phyloP scores from a whole-genome alignment of 2,113 vertebrate species.

The Noctilio leporinus region DNA sequence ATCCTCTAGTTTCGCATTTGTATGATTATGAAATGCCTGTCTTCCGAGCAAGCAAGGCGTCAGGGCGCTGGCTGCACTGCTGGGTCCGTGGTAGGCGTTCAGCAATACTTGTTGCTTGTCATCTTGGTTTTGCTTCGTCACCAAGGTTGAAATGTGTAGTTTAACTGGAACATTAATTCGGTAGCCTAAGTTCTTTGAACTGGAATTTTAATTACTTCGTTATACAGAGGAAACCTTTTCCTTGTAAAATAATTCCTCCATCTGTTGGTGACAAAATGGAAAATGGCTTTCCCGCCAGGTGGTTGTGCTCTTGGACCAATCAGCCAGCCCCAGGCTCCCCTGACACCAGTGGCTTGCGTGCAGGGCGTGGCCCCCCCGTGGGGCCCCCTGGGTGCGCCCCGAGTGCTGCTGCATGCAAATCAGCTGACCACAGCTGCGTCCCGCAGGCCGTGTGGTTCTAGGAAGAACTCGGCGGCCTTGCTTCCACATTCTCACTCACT shows the following conservation, averaged over 20 bases:
- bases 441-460: constrained; percentile 60
- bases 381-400: background rate
- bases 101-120: background rate
- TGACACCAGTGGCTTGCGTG: background rate
- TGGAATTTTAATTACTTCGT: background rate
- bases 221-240: background rate
- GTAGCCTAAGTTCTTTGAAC: background rate
- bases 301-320: background rate
- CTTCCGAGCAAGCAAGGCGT: background rate
- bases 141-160: background rate
- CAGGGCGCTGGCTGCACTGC: background rate
- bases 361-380: background rate
- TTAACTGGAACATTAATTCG: constrained; percentile 8
- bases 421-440: background rate
- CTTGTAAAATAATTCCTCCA: background rate
- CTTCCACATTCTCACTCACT: background rate
- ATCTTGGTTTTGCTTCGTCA: background rate
- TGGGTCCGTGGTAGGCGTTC: background rate
- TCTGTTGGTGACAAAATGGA: background rate
- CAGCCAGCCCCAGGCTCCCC: background rate
- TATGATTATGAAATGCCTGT: background rate
- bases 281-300: background rate
- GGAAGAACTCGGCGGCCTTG: background rate
- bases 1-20: background rate
- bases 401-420: constrained; percentile 46